Percentiles rank a stretch among this genome's conserved stretches.
Conservation (phyloP, 2,888 invertebrate genomes). For the Minunthozetes semirufus region DNA sequence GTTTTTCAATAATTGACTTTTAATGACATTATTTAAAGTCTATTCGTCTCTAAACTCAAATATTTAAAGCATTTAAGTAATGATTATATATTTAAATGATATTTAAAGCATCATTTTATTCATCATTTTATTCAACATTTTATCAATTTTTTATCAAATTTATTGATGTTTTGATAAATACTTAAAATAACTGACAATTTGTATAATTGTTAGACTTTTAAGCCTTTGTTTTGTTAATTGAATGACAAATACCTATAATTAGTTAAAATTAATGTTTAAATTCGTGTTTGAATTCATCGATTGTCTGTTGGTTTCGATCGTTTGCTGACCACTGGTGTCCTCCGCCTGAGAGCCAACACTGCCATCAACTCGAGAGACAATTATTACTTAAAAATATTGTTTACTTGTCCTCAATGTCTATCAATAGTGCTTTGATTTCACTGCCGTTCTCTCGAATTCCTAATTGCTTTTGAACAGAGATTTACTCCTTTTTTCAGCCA, state of each 20-base stretch:
- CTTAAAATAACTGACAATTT: neutral
- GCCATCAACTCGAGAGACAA: neutral
- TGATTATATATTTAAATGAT: neutral
- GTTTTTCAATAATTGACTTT: neutral
- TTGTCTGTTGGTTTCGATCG: neutral
- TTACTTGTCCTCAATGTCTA: neutral
- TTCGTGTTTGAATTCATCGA: neutral
- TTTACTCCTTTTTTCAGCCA: slow-evolving; percentile 21
- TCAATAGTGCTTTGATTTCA: neutral
- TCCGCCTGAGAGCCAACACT: neutral
- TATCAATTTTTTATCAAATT: neutral
- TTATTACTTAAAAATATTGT: neutral
- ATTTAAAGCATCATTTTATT: neutral
- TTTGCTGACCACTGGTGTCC: neutral
- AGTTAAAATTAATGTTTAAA: no score
- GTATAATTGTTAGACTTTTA: neutral
- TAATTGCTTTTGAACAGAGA: neutral
- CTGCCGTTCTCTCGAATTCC: neutral
- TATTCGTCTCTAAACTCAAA: no score
- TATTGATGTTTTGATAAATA: neutral
- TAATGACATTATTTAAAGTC: no score
- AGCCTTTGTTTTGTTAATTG: no score
- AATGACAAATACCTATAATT: no score
- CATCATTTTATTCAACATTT: neutral
- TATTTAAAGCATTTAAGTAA: neutral